Percentiles rank a stretch among this genome's conserved stretches.
phyloP scores from a whole-genome alignment of 2,797 vertebrate genomes.

The Centropyge bicolor region DNA sequence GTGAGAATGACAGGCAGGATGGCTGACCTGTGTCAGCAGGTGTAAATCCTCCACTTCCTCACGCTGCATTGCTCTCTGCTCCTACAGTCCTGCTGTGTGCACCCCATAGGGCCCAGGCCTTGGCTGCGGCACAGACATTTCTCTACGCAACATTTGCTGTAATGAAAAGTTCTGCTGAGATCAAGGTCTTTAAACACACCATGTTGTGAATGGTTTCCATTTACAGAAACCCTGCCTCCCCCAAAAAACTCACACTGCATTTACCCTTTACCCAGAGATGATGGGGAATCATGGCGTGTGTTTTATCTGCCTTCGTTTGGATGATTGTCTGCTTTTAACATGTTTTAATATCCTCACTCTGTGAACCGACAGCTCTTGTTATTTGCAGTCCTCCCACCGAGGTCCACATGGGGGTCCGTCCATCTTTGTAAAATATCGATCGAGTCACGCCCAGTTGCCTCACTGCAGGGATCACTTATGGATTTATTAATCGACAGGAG shows the following conservation, averaged over 20 bases:
- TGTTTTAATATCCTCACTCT: constrained; percentile 34
- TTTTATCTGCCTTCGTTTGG: constrained; percentile 62
- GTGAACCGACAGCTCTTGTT: constrained; percentile 14
- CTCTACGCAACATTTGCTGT: constrained; percentile 38
- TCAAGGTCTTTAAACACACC: constrained; percentile 63
- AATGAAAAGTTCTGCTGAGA: constrained; percentile 61
- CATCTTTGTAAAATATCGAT: constrained; percentile 57
- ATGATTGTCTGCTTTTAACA: constrained; percentile 28
- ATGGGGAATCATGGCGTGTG: constrained; percentile 42
- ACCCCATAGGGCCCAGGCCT: constrained; percentile 43
- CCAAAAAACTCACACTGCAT: constrained; percentile 13
- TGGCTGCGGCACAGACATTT: constrained; percentile 43
- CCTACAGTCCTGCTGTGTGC: constrained; percentile 50
- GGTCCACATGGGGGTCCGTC: constrained; percentile 1
- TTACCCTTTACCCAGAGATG: constrained; percentile 40
- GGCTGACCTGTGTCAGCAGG: constrained; percentile 51
- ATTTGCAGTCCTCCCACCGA: constrained; percentile 19
- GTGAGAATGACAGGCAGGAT: constrained; percentile 21
- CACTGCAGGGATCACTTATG: constrained; percentile 50
- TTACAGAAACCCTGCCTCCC: constrained; percentile 29
- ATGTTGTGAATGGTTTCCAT: constrained; percentile 48
- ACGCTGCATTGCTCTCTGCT: constrained; percentile 49
- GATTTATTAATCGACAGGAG: constrained; percentile 57
- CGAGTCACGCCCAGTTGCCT: constrained; percentile 47
- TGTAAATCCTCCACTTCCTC: constrained; percentile 52